These are phyloP conservation scores for Eriosoma lanigerum DNA, from an alignment of 1,140 invertebrate genomes.

Conservation along the genomic window DNA sequence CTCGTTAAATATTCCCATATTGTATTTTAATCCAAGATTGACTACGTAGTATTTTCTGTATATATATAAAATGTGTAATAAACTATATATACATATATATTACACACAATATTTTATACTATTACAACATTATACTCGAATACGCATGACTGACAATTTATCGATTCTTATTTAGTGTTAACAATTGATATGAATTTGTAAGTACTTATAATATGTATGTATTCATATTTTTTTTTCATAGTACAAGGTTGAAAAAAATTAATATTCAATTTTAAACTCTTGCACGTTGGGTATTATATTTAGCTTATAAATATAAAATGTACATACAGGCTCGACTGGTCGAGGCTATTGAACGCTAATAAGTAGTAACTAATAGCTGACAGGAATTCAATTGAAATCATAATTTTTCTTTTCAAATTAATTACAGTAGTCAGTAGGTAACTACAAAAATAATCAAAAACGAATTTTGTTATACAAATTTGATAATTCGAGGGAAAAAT, in stretches of 20 bases:
- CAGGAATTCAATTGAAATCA: not conserved
- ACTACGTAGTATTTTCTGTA: no score
- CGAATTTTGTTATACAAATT: no score
- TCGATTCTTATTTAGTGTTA: not conserved
- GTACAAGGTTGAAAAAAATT: conserved; percentile 33
- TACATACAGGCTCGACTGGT: not conserved
- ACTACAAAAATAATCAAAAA: no score
- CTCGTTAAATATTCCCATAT: no score
- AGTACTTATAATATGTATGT: conserved; percentile 6
- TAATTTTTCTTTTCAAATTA: not conserved
- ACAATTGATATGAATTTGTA: conserved; percentile 20
- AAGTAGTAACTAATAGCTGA: not conserved
- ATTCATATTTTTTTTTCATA: conserved; percentile 20
- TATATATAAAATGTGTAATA: no score
- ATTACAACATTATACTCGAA: not conserved
- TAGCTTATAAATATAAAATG: conserved; percentile 7
- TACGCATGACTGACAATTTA: conserved; percentile 25
- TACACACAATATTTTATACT: not conserved
- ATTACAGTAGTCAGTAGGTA: no score
- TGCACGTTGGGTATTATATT: not conserved
- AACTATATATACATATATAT: no score
- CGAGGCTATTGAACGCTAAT: conserved; percentile 18
- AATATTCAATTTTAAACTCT: conserved; percentile 4
- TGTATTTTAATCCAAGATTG: no score
- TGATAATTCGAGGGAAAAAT: no score